Evolutionary conservation across 1,140 invertebrate genomes (phyloP).

Genomic region (Portunus trituberculatus): DNA sequence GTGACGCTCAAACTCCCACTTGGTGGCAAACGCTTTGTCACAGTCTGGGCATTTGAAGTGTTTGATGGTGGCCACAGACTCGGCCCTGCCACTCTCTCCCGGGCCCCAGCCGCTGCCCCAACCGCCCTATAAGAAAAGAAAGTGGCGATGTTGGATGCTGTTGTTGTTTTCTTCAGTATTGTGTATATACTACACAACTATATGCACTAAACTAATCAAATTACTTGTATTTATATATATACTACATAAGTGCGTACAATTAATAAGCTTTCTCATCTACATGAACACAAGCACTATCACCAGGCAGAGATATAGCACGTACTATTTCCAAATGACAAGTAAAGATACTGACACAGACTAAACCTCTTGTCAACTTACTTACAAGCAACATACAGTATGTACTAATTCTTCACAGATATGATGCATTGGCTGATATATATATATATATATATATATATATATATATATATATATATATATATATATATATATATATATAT

Average conservation of each 20-base stretch:
- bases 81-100: slow-evolving; percentile 5
- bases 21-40: slow-evolving; percentile 68
- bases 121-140: slow-evolving; percentile 71
- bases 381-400: not conserved
- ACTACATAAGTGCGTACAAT: not conserved
- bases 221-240: not conserved
- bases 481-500: slow-evolving; percentile 32
- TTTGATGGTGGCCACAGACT: slow-evolving; percentile 33
- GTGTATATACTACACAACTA: not conserved
- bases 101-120: slow-evolving; percentile 51
- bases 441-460: not conserved
- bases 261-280: not conserved
- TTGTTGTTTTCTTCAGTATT: not conserved
- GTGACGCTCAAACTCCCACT: slow-evolving; percentile 68
- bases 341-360: too few relatives aligned
- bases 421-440: too few relatives aligned
- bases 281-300: too few relatives aligned
- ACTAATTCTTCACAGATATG: not conserved
- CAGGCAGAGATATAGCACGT: too few relatives aligned
- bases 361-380: too few relatives aligned
- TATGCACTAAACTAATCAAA: not conserved
- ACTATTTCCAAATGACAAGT: too few relatives aligned
- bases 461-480: slow-evolving; percentile 32
- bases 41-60: slow-evolving; percentile 62
- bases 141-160: slow-evolving; percentile 42